Base-by-base conservation (phyloP, 2,888 invertebrate genomes). In the Palloptera scutellata region DNA sequence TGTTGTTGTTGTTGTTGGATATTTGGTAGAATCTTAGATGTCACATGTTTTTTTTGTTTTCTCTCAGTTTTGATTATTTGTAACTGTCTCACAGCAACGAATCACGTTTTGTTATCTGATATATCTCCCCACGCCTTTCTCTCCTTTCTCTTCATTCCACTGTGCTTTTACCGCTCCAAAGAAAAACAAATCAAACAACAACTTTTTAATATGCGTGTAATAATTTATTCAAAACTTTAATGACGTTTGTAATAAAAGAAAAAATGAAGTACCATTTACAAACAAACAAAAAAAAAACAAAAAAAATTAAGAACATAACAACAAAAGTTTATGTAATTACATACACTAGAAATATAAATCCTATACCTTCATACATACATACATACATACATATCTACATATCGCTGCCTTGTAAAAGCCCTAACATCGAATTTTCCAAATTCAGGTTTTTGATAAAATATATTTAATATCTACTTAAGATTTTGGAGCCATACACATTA, bases 201-300 rank as follows among this genome's bases (percentile, higher is more conserved):
- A 57, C 48, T n/a, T 57, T 57, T 57, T 30, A 40, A 57, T 57
- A 57, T 57, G 57, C 71, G 69, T 70, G 66, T 79, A 76, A 77
- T 78, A 80, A 80, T 78, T 80, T 78, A 78, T 78, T 78, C 79
- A 13, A 54, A 53, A 58, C 57, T 40, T 57, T 59, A 58, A 61
- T 59, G 66, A 75, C 70, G 76, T 75, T 76, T 75, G 77, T 76
- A 76, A 79, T 74, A 72, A 51, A 65, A 30, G 30, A 30, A 30
- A n/a, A 45, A 55, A 48, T 48, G 48, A 48, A 48, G 48, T n/a
- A 48, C 48, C 48, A 48, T 48, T 48, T 48, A 8, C 13, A n/a
- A n/a, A n/a, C n/a, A n/a, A n/a, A n/a, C 13, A 10, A 5, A n/a
- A n/a, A 48, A 48, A 48, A 11, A 48, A 48, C 6, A 2, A 8